Conservation (phyloP, 2,797 vertebrate genomes). For the Ataeniobius toweri region DNA sequence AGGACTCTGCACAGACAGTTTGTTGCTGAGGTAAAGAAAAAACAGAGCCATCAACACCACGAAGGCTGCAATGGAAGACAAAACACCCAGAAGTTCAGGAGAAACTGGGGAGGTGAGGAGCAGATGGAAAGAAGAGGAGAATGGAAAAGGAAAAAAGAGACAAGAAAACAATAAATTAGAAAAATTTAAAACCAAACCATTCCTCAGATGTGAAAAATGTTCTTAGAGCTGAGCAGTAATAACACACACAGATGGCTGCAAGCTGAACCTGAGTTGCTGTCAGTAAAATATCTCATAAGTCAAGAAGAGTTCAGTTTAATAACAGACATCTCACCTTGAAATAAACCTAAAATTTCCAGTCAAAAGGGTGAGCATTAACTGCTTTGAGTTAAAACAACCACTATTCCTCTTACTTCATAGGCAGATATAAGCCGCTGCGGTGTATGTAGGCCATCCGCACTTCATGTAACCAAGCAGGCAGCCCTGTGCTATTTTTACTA, state of each 20-base stretch:
- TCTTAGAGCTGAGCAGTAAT: neutral
- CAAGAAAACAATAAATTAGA: conserved; percentile 33
- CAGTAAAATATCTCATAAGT: neutral
- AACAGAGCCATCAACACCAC: conserved; percentile 92
- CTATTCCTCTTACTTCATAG: conserved; percentile 54
- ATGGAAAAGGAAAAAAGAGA: conserved; percentile 15
- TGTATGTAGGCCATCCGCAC: conserved; percentile 74
- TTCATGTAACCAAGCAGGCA: conserved; percentile 55
- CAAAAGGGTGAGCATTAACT: conserved; percentile 10
- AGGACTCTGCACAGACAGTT: conserved; percentile 91
- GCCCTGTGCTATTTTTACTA: conserved; percentile 72
- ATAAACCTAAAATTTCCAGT: conserved; percentile 12
- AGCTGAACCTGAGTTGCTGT: neutral
- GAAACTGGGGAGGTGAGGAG: conserved; percentile 84
- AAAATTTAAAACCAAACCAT: neutral
- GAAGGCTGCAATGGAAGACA: conserved; percentile 93
- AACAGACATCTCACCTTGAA: conserved; percentile 27
- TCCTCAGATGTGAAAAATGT: neutral
- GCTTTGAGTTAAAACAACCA: conserved; percentile 24
- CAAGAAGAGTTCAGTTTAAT: conserved; percentile 15
- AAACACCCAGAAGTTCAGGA: conserved; percentile 94
- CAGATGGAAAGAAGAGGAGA: conserved; percentile 1
- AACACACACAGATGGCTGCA: conserved; percentile 11
- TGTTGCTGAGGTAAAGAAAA: conserved; percentile 98
- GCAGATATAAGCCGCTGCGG: conserved; percentile 51